Percentiles rank a stretch among this genome's conserved stretches.
Evolutionary conservation across 1,140 invertebrate genomes (phyloP).

Genomic region (Dendrolimus kikuchii): DNA sequence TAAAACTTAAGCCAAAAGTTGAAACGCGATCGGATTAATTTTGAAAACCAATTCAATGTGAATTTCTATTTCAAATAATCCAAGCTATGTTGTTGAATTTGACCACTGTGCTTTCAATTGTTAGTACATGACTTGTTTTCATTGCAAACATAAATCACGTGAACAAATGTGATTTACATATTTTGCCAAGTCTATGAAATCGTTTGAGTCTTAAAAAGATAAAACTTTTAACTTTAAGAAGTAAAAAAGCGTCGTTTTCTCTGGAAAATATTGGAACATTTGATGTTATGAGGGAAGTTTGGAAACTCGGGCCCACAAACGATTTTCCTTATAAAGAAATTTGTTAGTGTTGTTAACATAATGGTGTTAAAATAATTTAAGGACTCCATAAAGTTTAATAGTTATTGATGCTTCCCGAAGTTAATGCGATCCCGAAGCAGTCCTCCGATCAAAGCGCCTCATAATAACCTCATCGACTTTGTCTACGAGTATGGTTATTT

Average conservation of each 20-base stretch:
- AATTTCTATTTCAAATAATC: constrained; percentile 10
- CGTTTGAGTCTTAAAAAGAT: constrained; percentile 15
- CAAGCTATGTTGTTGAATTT: neutral
- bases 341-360: constrained; percentile 53
- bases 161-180: constrained; percentile 4
- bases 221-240: constrained; percentile 12
- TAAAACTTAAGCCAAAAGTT: constrained; percentile 16
- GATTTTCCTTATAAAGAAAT: constrained; percentile 47
- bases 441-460: constrained; percentile 26
- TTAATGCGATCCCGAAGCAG: constrained; percentile 40
- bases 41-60: constrained; percentile 9
- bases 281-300: constrained; percentile 36
- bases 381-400: constrained; percentile 55
- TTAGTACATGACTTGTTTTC: neutral
- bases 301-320: constrained; percentile 14
- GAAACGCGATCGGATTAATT: constrained; percentile 13
- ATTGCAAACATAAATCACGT: neutral
- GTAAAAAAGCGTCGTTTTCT: constrained; percentile 12
- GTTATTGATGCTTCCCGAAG: constrained; percentile 47
- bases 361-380: constrained; percentile 61
- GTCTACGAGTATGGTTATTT: constrained; percentile 30
- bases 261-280: constrained; percentile 29
- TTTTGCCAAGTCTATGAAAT: constrained; percentile 13
- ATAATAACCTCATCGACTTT: constrained; percentile 41
- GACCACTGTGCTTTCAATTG: neutral